Conservation (phyloP, 1,140 invertebrate species). For the Pissodes strobi region DNA sequence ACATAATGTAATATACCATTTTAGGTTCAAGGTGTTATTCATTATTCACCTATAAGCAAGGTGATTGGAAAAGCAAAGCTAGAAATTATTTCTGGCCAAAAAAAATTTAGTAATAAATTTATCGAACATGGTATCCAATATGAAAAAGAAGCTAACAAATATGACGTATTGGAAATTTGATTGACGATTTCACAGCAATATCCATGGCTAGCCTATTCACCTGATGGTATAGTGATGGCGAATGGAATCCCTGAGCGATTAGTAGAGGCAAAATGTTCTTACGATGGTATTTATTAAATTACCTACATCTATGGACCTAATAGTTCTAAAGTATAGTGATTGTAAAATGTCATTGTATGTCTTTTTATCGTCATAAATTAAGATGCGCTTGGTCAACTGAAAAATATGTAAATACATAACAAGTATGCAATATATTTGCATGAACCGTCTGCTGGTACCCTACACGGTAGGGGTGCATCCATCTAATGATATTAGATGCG, state of each 20-base stretch:
- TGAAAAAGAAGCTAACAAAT: conserved; percentile 10
- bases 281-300: conserved; percentile 1
- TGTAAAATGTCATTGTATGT: too few relatives aligned
- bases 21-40: conserved; percentile 21
- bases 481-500: too few relatives aligned
- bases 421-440: too few relatives aligned
- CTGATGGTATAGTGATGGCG: conserved; percentile 12
- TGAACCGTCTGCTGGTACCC: too few relatives aligned
- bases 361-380: too few relatives aligned
- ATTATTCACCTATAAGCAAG: conserved; percentile 24
- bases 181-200: conserved; percentile 1
- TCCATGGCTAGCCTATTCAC: conserved; percentile 19
- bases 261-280: conserved; percentile 24
- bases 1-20: too few relatives aligned
- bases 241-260: neutral
- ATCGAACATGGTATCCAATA: conserved; percentile 16
- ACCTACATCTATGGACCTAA: too few relatives aligned
- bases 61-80: conserved; percentile 19
- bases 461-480: too few relatives aligned
- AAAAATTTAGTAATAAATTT: conserved; percentile 26
- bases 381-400: too few relatives aligned
- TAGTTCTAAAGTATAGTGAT: too few relatives aligned
- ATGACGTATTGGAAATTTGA: neutral
- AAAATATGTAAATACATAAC: too few relatives aligned
- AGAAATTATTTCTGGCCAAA: conserved; percentile 19